Conservation (phyloP, 2,888 invertebrate genomes). For the Junonia oenone region DNA sequence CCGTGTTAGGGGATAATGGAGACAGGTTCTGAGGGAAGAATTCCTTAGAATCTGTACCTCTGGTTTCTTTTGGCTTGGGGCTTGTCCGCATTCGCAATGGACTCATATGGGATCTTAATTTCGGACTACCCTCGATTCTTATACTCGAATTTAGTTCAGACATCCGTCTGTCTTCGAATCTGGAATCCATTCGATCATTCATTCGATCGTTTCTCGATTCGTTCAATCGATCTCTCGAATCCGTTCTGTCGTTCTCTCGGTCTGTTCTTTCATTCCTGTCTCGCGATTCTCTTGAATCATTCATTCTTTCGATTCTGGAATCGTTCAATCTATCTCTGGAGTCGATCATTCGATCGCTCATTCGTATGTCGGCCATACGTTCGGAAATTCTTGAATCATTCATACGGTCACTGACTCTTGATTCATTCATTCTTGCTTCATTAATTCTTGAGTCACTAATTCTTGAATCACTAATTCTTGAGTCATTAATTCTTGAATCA, state of each 20-base stretch:
- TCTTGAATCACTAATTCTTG: slow-evolving; percentile 45
- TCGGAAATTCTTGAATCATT: slow-evolving; percentile 45
- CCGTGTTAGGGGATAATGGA: slow-evolving; percentile 65
- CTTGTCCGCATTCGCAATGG: slow-evolving; percentile 55
- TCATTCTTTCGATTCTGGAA: slow-evolving; percentile 28
- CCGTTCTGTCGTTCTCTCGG: slow-evolving; percentile 30
- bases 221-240: slow-evolving; percentile 30
- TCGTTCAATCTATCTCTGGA: slow-evolving; percentile 35
- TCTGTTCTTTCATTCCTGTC: slow-evolving; percentile 39
- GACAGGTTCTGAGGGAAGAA: slow-evolving; percentile 51
- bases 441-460: slow-evolving; percentile 25
- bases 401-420: slow-evolving; percentile 26
- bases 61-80: slow-evolving; percentile 53
- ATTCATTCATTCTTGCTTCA: slow-evolving; percentile 36
- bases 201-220: slow-evolving; percentile 30
- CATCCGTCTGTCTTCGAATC: slow-evolving; percentile 47
- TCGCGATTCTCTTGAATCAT: slow-evolving; percentile 13
- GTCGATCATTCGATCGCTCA: slow-evolving; percentile 28
- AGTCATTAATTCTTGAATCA: slow-evolving; percentile 38
- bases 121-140: slow-evolving; percentile 62
- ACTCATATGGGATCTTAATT: slow-evolving; percentile 54
- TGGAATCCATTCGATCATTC: slow-evolving; percentile 24
- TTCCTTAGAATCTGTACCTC: slow-evolving; percentile 54
- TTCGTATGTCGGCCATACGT: slow-evolving; percentile 34
- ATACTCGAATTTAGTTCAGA: slow-evolving; percentile 59